Evolutionary conservation across 2,113 vertebrate genomes (phyloP).

Genomic region (Nycticorax nycticorax): DNA sequence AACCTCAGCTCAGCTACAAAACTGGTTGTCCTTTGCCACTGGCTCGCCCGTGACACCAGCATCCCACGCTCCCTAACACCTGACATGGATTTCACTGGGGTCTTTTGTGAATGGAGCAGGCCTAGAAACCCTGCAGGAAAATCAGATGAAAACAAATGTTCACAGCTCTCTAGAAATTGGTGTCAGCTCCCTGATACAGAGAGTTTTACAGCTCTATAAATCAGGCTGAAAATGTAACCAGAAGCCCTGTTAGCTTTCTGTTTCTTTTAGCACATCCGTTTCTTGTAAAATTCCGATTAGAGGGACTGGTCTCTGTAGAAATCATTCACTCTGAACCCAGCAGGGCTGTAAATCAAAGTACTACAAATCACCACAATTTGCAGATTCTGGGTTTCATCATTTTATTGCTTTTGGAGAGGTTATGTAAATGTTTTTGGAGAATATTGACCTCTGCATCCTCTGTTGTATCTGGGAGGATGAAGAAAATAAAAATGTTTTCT

Average conservation of each 20-base stretch:
- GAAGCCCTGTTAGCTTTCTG: conserved; percentile 66
- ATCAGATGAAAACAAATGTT: conserved; percentile 61
- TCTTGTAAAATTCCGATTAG: conserved; percentile 73
- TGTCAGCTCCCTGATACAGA: conserved; percentile 66
- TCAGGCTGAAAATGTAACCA: conserved; percentile 71
- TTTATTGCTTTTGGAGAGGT: conserved; percentile 29
- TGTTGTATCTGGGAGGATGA: neutral
- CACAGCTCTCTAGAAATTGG: conserved; percentile 64
- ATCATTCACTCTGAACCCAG: conserved; percentile 62
- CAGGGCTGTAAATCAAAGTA: conserved; percentile 58
- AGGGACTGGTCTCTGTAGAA: conserved; percentile 65
- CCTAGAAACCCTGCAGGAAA: conserved; percentile 34
- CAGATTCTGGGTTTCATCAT: conserved; percentile 53
- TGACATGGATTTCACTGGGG: conserved; percentile 1
- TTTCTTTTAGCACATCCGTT: conserved; percentile 74
- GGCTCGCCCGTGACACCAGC: neutral
- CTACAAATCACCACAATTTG: conserved; percentile 58
- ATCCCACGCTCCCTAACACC: neutral
- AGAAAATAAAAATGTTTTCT: neutral
- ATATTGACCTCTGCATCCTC: neutral
- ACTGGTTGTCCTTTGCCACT: neutral
- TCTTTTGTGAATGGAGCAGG: neutral
- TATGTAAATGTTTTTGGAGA: neutral
- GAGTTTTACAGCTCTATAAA: conserved; percentile 72
- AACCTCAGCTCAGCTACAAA: neutral